Conservation (phyloP, 2,888 invertebrate species). For the Strigamia crassipes region DNA sequence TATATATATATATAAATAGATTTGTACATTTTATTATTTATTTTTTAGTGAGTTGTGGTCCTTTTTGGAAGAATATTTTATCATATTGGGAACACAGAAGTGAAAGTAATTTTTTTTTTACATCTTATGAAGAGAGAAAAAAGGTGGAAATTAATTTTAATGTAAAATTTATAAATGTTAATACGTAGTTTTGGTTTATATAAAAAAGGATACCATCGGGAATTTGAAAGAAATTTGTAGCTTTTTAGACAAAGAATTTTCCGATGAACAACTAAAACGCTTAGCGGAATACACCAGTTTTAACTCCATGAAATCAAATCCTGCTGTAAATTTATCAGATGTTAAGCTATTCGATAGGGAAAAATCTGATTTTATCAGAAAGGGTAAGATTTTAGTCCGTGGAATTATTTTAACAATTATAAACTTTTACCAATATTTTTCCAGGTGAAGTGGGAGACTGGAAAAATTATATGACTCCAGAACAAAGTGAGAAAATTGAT, state of each 20-base stretch:
- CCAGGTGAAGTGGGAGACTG: constrained; percentile 48
- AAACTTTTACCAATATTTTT: neutral
- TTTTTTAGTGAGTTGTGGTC: neutral
- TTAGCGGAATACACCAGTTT: neutral
- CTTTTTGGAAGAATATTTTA: neutral
- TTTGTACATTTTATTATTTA: neutral
- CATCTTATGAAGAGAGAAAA: neutral
- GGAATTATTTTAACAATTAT: no score
- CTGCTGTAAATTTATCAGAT: neutral
- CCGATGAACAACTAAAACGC: neutral
- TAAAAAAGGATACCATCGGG: neutral
- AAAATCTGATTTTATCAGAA: constrained; percentile 5
- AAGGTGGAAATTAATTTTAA: neutral
- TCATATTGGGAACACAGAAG: neutral
- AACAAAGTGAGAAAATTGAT: constrained; percentile 44
- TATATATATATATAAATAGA: neutral
- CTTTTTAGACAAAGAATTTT: neutral
- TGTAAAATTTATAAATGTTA: neutral
- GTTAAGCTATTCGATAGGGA: neutral
- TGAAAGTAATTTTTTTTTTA: neutral
- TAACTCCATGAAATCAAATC: neutral
- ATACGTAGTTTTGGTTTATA: neutral
- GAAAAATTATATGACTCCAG: constrained; percentile 46
- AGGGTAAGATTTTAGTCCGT: neutral
- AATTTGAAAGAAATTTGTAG: neutral